Evolutionary conservation across 2,113 vertebrate species (phyloP), one percentile per base, ranked within the genome.

Genomic region (Ascaphus truei): DNA sequence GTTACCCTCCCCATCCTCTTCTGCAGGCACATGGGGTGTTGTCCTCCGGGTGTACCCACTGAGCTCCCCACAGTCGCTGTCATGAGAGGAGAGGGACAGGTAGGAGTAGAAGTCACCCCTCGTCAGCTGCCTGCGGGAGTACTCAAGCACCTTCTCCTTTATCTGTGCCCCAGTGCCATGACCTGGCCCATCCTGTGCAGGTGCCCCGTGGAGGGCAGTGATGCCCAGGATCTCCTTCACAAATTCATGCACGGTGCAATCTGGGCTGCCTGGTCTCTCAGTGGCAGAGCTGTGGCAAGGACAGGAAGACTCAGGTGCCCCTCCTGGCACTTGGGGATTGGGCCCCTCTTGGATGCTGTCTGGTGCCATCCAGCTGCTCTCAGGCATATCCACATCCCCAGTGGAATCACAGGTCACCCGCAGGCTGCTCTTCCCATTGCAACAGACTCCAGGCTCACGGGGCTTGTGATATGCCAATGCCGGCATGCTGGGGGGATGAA

Each of bases 71-170:
- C 97, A 99, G 83, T 98, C 97, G 73, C 96, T 98, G 85, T 99
- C 97, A 72, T 99, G 97, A 61, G 97, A 99, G 59, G 97, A 99
- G 72, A 99, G 93, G 8, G 97, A 98, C 74, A 99, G 84, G 68
- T 99, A 99, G 67, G 96, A 94, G 85, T 98, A 98, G 77, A 99
- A 99, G 83, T 99, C 97, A 3, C 96, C 95, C 62, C 95, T 95
- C 41, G 92, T 90, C 41, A 98, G 86, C 52, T 93, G 92, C 57
- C 91, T 88, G 71, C 96, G 96, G 76, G 95, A 96, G 79, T 97
- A 94, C 73, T 98, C 92, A 27, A 98, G 75, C 29, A 99, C 95
- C 80, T 99, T 99, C 81, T 98, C 93, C 77, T 87, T 93, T 80
- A 98, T 96, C 52, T 95, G 94, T 43, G 92, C 71, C 43, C 93